Conservation (phyloP, 1,140 invertebrate species). For the Drosophila equinoxialis region DNA sequence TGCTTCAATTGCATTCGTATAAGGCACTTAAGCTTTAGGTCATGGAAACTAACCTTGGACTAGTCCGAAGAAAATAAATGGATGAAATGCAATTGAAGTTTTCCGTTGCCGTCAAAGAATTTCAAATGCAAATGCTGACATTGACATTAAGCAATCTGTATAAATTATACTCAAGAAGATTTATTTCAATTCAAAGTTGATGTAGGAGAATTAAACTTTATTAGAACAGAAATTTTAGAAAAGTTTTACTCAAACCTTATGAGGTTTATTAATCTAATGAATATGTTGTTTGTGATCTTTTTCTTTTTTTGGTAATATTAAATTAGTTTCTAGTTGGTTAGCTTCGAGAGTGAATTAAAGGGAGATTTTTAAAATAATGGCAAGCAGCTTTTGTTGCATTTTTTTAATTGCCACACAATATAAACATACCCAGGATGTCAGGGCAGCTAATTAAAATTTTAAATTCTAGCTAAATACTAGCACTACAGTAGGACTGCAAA, state of each 20-base stretch:
- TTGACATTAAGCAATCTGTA: background rate
- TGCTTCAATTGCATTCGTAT: background rate
- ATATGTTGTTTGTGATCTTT: too few relatives aligned
- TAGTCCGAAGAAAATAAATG: background rate
- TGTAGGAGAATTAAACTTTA: background rate
- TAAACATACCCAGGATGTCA: background rate
- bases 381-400: conserved; percentile 22
- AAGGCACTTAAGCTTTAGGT: background rate
- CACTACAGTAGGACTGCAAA: conserved; percentile 4
- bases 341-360: too few relatives aligned
- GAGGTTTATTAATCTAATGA: too few relatives aligned
- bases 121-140: conserved; percentile 2
- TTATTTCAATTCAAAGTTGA: background rate
- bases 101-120: background rate
- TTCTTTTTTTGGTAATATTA: too few relatives aligned
- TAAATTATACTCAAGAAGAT: background rate
- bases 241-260: too few relatives aligned
- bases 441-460: conserved; percentile 62
- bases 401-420: conserved; percentile 25
- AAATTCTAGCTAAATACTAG: conserved; percentile 53
- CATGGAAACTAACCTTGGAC: conserved; percentile 1
- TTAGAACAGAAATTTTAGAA: too few relatives aligned
- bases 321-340: too few relatives aligned
- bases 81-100: background rate
- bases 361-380: background rate